These are phyloP conservation scores for Proterorhinus semilunaris DNA, from an alignment of 2,113 vertebrate genomes.

Conservation along the genomic window DNA sequence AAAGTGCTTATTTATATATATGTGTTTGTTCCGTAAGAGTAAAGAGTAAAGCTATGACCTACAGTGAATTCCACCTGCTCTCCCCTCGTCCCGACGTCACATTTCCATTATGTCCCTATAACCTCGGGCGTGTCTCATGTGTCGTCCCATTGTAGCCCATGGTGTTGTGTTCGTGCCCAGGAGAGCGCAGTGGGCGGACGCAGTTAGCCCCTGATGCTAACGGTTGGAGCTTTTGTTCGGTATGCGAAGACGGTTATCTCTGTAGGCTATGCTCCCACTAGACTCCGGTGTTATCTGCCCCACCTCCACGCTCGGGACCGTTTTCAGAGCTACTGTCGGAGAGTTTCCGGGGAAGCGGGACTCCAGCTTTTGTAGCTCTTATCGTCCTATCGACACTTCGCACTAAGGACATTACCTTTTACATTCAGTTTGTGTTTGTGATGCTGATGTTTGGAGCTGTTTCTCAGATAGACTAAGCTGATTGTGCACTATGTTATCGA, in stretches of 20 bases:
- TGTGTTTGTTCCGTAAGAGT: too few species aligned
- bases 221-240: neutral
- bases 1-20: too few species aligned
- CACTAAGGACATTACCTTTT: neutral
- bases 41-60: neutral
- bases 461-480: too few species aligned
- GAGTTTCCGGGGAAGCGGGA: neutral
- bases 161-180: neutral
- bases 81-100: neutral
- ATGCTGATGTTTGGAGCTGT: too few species aligned
- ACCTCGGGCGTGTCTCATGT: neutral
- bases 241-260: neutral
- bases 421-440: too few species aligned
- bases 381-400: neutral
- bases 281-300: slow-evolving; percentile 3
- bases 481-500: too few species aligned
- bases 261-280: slow-evolving; percentile 4
- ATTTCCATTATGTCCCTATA: neutral
- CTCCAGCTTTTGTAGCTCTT: neutral
- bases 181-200: slow-evolving; percentile 3
- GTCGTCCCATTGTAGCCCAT: neutral
- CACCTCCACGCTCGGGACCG: slow-evolving; percentile 1
- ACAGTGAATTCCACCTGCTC: neutral
- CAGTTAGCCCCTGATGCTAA: neutral
- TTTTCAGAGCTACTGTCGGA: neutral